Evolutionary conservation across 2,888 invertebrate genomes (phyloP).

Genomic region (Ochropleura leucogaster): DNA sequence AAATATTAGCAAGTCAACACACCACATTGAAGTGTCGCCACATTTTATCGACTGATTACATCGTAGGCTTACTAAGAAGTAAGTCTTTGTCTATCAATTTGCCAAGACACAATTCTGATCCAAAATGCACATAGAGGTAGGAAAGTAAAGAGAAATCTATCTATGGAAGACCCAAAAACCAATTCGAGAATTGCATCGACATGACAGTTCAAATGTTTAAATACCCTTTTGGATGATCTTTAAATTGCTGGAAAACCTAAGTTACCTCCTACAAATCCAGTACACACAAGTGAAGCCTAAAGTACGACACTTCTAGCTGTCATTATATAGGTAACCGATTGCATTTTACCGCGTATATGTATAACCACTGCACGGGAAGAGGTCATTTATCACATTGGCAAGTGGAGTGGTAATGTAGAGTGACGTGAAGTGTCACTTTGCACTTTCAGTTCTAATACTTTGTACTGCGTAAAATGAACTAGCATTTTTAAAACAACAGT

Average conservation of each 20-base stretch:
- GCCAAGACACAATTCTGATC: background rate
- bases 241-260: background rate
- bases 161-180: background rate
- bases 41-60: background rate
- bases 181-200: background rate
- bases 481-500: no score
- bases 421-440: conserved; percentile 9
- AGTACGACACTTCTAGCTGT: background rate
- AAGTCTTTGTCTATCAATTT: background rate
- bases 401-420: conserved; percentile 20
- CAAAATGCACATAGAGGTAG: background rate
- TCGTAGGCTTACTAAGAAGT: background rate
- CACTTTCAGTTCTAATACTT: conserved; percentile 24
- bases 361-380: conserved; percentile 16
- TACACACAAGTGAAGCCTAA: background rate
- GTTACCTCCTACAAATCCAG: no score
- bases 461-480: background rate
- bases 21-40: background rate
- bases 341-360: background rate
- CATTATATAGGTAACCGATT: background rate
- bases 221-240: background rate
- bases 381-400: conserved; percentile 33
- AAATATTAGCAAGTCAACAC: background rate
- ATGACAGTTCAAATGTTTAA: background rate
- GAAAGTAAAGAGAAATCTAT: background rate